phyloP scores from a whole-genome alignment of 2,888 invertebrate species.

The Tetropium fuscum region DNA sequence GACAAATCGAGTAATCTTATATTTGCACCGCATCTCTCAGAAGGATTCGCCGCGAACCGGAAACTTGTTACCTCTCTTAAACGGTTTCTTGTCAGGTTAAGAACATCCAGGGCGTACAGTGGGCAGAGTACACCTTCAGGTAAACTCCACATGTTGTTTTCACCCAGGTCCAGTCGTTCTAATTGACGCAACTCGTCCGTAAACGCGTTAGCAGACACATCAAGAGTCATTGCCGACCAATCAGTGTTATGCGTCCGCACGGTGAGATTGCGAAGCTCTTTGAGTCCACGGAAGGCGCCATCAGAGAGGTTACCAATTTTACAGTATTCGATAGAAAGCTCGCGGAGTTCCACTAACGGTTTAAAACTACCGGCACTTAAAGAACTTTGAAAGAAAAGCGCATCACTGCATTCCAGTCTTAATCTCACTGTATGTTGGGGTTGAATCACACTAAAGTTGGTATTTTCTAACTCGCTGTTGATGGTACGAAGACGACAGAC shows the following conservation, averaged over 20 bases:
- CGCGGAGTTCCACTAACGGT: constrained; percentile 79
- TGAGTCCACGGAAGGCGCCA: constrained; percentile 84
- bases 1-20: constrained; percentile 80
- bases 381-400: constrained; percentile 84
- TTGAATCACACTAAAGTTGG: constrained; percentile 86
- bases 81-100: constrained; percentile 85
- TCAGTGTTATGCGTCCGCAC: constrained; percentile 87
- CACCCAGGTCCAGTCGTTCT: constrained; percentile 80
- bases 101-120: constrained; percentile 77
- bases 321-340: constrained; percentile 84
- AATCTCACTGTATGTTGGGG: constrained; percentile 83
- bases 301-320: constrained; percentile 85
- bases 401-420: constrained; percentile 83
- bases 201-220: constrained; percentile 80
- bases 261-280: constrained; percentile 82
- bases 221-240: constrained; percentile 84
- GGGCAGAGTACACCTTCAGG: constrained; percentile 83
- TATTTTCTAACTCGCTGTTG: constrained; percentile 85
- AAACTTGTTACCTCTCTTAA: constrained; percentile 81
- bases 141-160: constrained; percentile 84
- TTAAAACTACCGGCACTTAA: constrained; percentile 82
- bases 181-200: constrained; percentile 79
- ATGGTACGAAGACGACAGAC: constrained; percentile 82
- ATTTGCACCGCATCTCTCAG: constrained; percentile 78
- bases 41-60: constrained; percentile 72